Evolutionary conservation across 1,140 invertebrate species (phyloP).

Genomic region (Drosophila navojoa): DNA sequence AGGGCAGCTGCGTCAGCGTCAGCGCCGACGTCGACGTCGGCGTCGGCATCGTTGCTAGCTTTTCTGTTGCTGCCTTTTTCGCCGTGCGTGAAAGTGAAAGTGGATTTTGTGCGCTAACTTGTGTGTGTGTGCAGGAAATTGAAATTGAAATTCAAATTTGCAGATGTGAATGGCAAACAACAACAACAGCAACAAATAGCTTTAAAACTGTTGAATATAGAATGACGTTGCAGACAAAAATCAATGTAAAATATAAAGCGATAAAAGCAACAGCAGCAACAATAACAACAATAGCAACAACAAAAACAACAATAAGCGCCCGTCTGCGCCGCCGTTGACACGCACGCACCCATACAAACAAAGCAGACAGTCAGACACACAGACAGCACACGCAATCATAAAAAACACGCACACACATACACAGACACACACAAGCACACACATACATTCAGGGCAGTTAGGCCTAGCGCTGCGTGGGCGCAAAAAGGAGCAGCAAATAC

Average conservation of each 20-base stretch:
- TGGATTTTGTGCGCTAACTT: background rate
- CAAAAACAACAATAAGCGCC: slow-evolving; percentile 25
- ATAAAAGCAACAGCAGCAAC: slow-evolving; percentile 51
- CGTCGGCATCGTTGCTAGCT: slow-evolving; percentile 3
- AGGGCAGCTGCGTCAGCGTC: slow-evolving; percentile 12
- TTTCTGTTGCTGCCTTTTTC: slow-evolving; percentile 14
- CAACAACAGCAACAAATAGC: slow-evolving; percentile 24
- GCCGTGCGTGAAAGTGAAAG: slow-evolving; percentile 42
- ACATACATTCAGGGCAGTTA: slow-evolving; percentile 16
- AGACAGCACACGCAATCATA: background rate
- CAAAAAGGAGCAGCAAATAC: slow-evolving; percentile 4
- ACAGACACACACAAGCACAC: background rate
- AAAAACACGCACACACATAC: background rate
- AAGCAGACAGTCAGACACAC: slow-evolving; percentile 10
- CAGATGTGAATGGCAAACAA: slow-evolving; percentile 3
- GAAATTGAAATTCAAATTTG: slow-evolving; percentile 27
- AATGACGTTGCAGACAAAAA: slow-evolving; percentile 81
- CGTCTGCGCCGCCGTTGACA: slow-evolving; percentile 42
- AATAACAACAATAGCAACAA: slow-evolving; percentile 36
- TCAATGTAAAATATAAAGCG: slow-evolving; percentile 73
- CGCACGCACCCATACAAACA: slow-evolving; percentile 33
- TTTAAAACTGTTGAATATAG: slow-evolving; percentile 78
- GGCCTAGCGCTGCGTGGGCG: slow-evolving; percentile 7
- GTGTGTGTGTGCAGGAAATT: slow-evolving; percentile 27
- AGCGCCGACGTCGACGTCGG: slow-evolving; percentile 8